Evolutionary conservation across 1,140 invertebrate genomes (phyloP).

Genomic region (Ptiloglossa arizonensis): DNA sequence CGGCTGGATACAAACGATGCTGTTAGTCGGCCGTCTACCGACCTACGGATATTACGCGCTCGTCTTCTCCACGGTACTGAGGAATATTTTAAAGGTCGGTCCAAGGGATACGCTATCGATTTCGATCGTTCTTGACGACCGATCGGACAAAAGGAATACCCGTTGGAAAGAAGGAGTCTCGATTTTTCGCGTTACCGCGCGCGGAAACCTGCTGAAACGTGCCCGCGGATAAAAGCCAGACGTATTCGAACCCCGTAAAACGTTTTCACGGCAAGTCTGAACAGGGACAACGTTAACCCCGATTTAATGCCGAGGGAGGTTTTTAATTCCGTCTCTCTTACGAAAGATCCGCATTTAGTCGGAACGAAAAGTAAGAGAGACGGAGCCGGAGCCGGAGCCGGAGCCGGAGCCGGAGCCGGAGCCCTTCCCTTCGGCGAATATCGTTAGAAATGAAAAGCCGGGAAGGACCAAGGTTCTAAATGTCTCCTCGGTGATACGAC

Average conservation of each 20-base stretch:
- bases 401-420: background rate
- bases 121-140: no score
- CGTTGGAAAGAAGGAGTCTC: constrained; percentile 2
- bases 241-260: constrained; percentile 2
- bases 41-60: constrained; percentile 81
- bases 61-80: constrained; percentile 81
- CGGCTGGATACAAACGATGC: constrained; percentile 82
- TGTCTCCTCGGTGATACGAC: constrained; percentile 52
- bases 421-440: constrained; percentile 50
- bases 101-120: no score
- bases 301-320: constrained; percentile 32
- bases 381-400: background rate
- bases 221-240: constrained; percentile 22
- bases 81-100: constrained; percentile 80
- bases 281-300: constrained; percentile 36
- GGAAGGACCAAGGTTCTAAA: constrained; percentile 47
- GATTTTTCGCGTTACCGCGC: constrained; percentile 23
- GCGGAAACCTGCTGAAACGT: constrained; percentile 14
- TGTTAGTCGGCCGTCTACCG: constrained; percentile 81
- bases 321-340: constrained; percentile 22
- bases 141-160: no score
- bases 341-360: constrained; percentile 36
- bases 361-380: constrained; percentile 31
- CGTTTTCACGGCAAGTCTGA: constrained; percentile 10
- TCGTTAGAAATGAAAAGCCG: constrained; percentile 54